A percentile compares a stretch with the other conserved stretches of the same genome.
phyloP scores from a whole-genome alignment of 2,113 vertebrate species.

The Zapornia atra region DNA sequence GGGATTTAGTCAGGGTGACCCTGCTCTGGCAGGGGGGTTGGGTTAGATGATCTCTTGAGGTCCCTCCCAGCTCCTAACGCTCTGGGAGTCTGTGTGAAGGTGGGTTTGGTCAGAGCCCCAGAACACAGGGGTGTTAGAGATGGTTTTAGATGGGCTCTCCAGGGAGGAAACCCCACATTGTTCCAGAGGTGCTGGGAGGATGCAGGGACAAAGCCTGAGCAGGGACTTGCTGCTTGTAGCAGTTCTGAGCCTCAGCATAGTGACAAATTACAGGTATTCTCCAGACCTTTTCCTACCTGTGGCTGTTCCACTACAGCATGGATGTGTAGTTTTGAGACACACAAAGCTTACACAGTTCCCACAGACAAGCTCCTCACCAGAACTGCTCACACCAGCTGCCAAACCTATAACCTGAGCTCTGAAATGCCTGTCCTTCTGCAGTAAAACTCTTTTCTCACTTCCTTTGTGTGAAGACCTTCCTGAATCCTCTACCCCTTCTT shows the following conservation, averaged over 20 bases:
- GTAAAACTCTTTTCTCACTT: background rate
- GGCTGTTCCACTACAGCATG: background rate
- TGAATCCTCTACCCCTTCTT: background rate
- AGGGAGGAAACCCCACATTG: background rate
- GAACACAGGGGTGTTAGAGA: background rate
- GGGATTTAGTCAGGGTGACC: too few species aligned
- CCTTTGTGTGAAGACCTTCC: background rate
- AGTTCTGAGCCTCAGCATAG: background rate
- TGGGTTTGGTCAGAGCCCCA: background rate
- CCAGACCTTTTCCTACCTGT: background rate
- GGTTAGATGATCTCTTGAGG: too few species aligned
- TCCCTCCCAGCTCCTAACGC: too few species aligned
- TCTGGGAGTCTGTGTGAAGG: background rate
- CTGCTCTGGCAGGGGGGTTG: too few species aligned
- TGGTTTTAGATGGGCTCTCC: background rate
- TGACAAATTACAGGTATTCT: background rate
- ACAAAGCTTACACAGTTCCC: background rate
- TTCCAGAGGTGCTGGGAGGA: background rate
- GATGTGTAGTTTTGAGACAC: background rate
- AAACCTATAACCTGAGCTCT: background rate
- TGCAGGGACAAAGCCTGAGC: background rate
- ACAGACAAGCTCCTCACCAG: background rate
- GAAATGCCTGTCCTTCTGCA: background rate
- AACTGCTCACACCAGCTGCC: background rate
- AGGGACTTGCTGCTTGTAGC: background rate